Conservation (phyloP, 2,888 invertebrate genomes). For the Encarsia formosa region DNA sequence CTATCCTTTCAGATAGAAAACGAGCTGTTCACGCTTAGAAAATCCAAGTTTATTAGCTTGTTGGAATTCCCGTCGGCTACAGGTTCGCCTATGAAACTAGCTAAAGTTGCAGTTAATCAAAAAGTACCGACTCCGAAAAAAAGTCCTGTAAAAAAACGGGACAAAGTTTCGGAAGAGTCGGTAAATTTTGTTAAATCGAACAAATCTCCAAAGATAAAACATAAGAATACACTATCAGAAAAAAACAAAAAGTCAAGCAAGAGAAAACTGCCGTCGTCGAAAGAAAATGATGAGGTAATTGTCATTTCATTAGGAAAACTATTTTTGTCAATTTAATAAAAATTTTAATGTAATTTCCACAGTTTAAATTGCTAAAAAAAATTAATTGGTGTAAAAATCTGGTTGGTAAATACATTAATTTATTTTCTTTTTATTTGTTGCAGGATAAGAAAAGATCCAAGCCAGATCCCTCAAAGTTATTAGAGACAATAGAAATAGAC, state of each 20-base stretch:
- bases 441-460: conserved; percentile 36
- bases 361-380: not conserved
- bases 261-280: conserved; percentile 32
- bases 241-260: conserved; percentile 33
- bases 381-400: not conserved
- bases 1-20: no score
- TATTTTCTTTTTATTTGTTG: conserved; percentile 6
- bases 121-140: conserved; percentile 16
- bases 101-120: no score
- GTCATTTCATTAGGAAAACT: not conserved
- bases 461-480: conserved; percentile 34
- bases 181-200: conserved; percentile 37
- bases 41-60: conserved; percentile 32
- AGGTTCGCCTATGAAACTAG: conserved; percentile 32
- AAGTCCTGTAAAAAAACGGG: conserved; percentile 14
- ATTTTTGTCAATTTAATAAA: not conserved
- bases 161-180: not conserved
- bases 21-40: conserved; percentile 25
- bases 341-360: not conserved
- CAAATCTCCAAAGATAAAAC: conserved; percentile 15
- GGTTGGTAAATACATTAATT: not conserved
- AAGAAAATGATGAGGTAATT: conserved; percentile 36
- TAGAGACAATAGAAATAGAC: conserved; percentile 39
- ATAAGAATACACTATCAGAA: conserved; percentile 10
- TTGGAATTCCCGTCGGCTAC: conserved; percentile 40